phyloP scores from a whole-genome alignment of 2,797 vertebrate species.

The Peromyscus aztecus region DNA sequence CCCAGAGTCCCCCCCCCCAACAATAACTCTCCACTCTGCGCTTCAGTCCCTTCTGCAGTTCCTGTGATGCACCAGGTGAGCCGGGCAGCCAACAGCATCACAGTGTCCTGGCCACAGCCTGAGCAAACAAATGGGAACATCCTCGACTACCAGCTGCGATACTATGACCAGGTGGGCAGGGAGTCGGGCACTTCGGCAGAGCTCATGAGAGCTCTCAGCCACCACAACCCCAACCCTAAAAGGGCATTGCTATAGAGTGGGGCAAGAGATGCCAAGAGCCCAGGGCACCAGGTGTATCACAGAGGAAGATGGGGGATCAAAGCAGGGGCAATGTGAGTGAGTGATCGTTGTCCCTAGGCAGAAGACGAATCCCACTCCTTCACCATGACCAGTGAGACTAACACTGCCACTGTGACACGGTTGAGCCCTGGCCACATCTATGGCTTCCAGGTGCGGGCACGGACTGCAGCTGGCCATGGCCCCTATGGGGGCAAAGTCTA shows the following conservation, averaged over 20 bases:
- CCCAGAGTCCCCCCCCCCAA: background rate
- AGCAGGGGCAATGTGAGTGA: background rate
- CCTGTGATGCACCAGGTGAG: constrained; percentile 98
- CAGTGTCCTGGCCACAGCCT: constrained; percentile 97
- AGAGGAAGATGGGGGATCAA: background rate
- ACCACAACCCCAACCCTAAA: background rate
- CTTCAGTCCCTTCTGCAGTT: constrained; percentile 95
- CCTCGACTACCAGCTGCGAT: constrained; percentile 97
- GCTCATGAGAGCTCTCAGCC: fast-evolving
- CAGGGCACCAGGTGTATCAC: fast-evolving
- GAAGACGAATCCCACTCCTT: constrained; percentile 95
- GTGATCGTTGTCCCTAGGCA: constrained; percentile 88
- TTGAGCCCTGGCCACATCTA: constrained; percentile 97
- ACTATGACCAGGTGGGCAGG: constrained; percentile 94
- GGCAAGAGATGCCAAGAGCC: background rate
- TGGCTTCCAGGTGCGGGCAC: constrained; percentile 97
- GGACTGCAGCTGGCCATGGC: constrained; percentile 95
- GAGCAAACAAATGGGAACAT: constrained; percentile 97
- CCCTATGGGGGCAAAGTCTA: constrained; percentile 96
- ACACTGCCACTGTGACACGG: constrained; percentile 93
- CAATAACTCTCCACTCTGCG: background rate
- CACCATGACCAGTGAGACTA: constrained; percentile 96
- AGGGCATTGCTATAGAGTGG: fast-evolving
- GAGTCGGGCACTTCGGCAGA: background rate
- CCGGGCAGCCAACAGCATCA: constrained; percentile 95